A percentile compares a stretch with the other conserved stretches of the same genome.
Evolutionary conservation across 2,888 invertebrate genomes (phyloP).

Genomic region (Mesorhabditis belari): DNA sequence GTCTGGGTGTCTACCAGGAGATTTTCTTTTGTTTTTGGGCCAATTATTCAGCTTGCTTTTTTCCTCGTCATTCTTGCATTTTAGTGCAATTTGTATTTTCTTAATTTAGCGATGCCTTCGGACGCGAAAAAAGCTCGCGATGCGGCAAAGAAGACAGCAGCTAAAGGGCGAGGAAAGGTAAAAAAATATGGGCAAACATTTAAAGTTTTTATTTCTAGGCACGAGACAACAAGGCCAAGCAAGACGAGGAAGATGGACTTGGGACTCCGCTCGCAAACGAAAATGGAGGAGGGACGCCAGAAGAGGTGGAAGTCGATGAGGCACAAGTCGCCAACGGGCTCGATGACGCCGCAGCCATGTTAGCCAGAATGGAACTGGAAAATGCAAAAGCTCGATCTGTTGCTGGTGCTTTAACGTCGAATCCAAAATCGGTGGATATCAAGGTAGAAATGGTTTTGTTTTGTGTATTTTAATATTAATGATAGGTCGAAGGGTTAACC

Average conservation of each 20-base stretch:
- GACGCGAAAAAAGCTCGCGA: constrained; percentile 96
- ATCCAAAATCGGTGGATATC: constrained; percentile 88
- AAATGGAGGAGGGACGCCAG: constrained; percentile 16
- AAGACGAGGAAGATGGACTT: constrained; percentile 4
- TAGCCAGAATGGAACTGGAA: constrained; percentile 64
- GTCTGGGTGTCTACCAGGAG: too few species aligned
- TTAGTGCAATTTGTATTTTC: constrained; percentile 6
- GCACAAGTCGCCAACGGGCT: too few species aligned
- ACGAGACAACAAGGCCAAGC: constrained; percentile 1
- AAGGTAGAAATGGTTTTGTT: constrained; percentile 67
- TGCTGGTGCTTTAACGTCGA: constrained; percentile 88
- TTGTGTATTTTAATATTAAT: background rate
- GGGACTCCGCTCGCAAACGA: constrained; percentile 1
- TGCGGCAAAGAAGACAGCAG: constrained; percentile 79
- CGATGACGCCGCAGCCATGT: constrained; percentile 39
- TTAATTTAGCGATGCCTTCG: constrained; percentile 80
- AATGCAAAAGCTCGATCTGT: constrained; percentile 87
- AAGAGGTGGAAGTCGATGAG: constrained; percentile 10
- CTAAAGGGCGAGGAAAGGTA: constrained; percentile 11
- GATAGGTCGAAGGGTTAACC: constrained; percentile 63
- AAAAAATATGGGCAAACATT: too few species aligned
- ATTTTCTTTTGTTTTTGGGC: constrained; percentile 1
- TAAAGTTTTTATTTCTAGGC: background rate
- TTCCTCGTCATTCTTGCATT: constrained; percentile 3
- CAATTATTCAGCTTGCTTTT: constrained; percentile 1